phyloP scores from a whole-genome alignment of 1,140 invertebrate species.

The Zaprionus nigranus region DNA sequence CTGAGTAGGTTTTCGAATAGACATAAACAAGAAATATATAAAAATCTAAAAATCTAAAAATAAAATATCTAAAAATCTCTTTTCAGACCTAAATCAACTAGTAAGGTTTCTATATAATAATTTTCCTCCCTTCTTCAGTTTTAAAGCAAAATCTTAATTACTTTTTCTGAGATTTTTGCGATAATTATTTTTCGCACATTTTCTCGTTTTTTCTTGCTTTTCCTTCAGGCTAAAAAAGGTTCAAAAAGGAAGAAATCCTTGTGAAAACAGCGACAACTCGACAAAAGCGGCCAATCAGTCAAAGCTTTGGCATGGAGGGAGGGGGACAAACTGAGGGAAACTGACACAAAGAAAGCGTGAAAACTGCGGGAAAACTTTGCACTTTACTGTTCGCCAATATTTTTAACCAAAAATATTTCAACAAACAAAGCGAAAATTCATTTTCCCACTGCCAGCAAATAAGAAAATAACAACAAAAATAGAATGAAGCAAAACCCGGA shows the following conservation, averaged over 20 bases:
- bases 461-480: conserved; percentile 12
- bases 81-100: too few species aligned
- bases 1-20: too few species aligned
- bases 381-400: conserved; percentile 56
- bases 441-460: conserved; percentile 47
- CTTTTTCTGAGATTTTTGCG: conserved; percentile 42
- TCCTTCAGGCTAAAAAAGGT: not conserved
- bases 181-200: conserved; percentile 26
- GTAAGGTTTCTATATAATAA: too few species aligned
- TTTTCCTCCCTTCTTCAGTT: not conserved
- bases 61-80: too few species aligned
- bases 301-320: conserved; percentile 17
- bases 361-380: conserved; percentile 8
- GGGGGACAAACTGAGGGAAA: conserved; percentile 20
- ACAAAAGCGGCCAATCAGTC: conserved; percentile 68
- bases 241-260: conserved; percentile 21
- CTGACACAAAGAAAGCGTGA: not conserved
- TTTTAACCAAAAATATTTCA: conserved; percentile 69
- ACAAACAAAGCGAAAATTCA: conserved; percentile 82
- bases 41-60: too few species aligned
- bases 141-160: not conserved
- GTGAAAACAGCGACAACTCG: conserved; percentile 32
- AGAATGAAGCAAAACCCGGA: not conserved
- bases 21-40: too few species aligned
- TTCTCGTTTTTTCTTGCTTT: not conserved